phyloP scores from a whole-genome alignment of 2,113 vertebrate genomes.

The Corythaeola cristata region DNA sequence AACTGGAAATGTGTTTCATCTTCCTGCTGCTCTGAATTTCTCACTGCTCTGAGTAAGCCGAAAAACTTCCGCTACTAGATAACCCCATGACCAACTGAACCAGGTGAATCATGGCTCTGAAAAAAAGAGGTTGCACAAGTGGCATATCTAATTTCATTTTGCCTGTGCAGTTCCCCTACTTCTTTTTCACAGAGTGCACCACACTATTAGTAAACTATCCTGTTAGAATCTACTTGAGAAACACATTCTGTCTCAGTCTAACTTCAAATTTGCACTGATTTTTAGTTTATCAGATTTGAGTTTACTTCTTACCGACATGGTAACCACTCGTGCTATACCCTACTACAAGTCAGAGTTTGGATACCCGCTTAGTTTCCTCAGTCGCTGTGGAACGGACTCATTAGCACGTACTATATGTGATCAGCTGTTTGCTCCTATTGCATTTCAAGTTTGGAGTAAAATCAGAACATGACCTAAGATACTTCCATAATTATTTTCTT shows the following conservation, averaged over 20 bases:
- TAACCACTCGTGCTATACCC: rapidly evolving
- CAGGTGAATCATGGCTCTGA: slow-evolving; percentile 25
- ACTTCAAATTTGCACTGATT: background rate
- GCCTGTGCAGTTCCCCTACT: background rate
- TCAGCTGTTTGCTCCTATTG: slow-evolving; percentile 47
- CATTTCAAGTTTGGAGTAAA: slow-evolving; percentile 45
- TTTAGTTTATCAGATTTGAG: background rate
- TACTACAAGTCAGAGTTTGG: background rate
- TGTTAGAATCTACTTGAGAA: background rate
- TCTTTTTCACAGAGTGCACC: background rate
- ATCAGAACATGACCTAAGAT: slow-evolving; percentile 47
- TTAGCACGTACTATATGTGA: background rate
- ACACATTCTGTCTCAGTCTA: background rate
- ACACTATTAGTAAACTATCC: background rate
- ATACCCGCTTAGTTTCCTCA: background rate
- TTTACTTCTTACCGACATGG: rapidly evolving
- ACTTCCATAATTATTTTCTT: slow-evolving; percentile 34
- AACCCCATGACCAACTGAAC: background rate
- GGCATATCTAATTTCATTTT: background rate
- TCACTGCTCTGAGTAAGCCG: slow-evolving; percentile 7
- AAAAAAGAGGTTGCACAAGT: background rate
- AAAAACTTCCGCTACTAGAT: background rate
- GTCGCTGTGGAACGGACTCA: background rate
- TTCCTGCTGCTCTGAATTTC: background rate
- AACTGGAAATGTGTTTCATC: background rate